Base-by-base conservation (phyloP, 1,140 invertebrate species). In the Zaprionus kolodkinae region DNA sequence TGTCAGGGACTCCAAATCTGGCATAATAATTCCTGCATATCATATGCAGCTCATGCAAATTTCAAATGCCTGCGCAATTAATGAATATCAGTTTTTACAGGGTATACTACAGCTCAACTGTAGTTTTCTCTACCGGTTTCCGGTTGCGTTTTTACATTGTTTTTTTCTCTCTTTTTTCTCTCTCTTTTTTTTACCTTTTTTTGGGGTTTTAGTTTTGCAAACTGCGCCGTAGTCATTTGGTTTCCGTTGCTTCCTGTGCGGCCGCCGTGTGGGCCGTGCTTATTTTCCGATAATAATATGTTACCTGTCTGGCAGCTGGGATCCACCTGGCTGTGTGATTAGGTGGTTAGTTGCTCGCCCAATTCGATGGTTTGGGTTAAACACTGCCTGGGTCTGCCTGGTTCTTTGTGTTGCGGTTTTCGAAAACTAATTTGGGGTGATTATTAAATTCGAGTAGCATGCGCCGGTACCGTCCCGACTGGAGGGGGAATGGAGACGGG, bases 401-500 rank as follows among this genome's bases (percentile, higher is more conserved):
- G 10, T 10, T 50, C 15, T 76, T 87, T 79, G 76, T 67, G 79
- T 77, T 84, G 81, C 59, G 85, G 81, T 79, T 89, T 86, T 86
- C 70, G 82, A 91, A 89, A 90, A 90, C 85, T 90, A 89, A 89
- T 89, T 89, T 89, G 76, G 69, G 69, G 85, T 90, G 78, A 90
- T 91, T 89, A 90, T 89, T 89, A 85, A 91, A 79, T 76, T 82
- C 75, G 57, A 71, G 75, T 71, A 67, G 63, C 57, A 52, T 21
- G 3, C n/a, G 5, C 27, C 52, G 50, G 40, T 45, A n/a, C 7
- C 30, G 11, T 35, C 27, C 36, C 33, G 17, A 36, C 25, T 56
- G 36, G 3, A 15, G 21, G 21, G 21, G 21, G 21, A 21, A n/a
- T n/a, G n/a, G n/a, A 2, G 21, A 21, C 21, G 21, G 50, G 63